Base-by-base conservation (phyloP, 1,140 invertebrate genomes). In the Tetranychus urticae region DNA sequence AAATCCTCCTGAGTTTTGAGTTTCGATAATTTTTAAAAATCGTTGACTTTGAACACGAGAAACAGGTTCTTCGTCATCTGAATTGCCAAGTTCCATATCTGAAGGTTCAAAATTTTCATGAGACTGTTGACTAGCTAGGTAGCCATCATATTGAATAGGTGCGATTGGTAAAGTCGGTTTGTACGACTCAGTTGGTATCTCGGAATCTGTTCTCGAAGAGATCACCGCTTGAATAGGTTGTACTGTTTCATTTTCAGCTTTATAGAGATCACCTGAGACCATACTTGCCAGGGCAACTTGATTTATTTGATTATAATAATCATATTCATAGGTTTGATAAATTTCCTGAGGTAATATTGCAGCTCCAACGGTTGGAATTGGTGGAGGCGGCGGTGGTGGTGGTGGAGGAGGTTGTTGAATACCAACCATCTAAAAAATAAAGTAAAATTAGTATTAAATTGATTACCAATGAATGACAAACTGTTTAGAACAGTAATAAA, bases 41-140 rank as follows among this genome's bases (percentile, higher is more conserved):
- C 57, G 57, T n/a, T 58, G 57, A 45, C 31, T 31, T 34, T 58
- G n/a, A 31, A 33, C 31, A 42, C 57, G 36, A n/a, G 13, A 14
- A 31, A 12, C 42, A 8, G 10, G n/a, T 12, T 61, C 61, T 34
- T 60, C 63, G 33, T 67, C 63, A n/a, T 63, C 42, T 3, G 64
- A 63, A 60, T 63, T 59, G 8, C 62, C 64, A 34, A 67, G 39
- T 47, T 65, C 66, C 66, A 67, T 67, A 46, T 66, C 65, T 13
- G 66, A 58, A 12, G 63, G 63, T 59, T 64, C 63, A 37, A 62
- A 54, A 39, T 61, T 61, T 56, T 64, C 63, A 31, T 31, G 14
- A 37, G 62, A 10, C 10, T 46, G 39, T 50, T 62, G 48, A 35
- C 14, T 23, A 58, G 23, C n/a, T 36, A 14, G 12, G 36, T 56